Evolutionary conservation across 2,113 vertebrate genomes (phyloP), one percentile per base, ranked within the genome.

Genomic region (Cololabis saira): DNA sequence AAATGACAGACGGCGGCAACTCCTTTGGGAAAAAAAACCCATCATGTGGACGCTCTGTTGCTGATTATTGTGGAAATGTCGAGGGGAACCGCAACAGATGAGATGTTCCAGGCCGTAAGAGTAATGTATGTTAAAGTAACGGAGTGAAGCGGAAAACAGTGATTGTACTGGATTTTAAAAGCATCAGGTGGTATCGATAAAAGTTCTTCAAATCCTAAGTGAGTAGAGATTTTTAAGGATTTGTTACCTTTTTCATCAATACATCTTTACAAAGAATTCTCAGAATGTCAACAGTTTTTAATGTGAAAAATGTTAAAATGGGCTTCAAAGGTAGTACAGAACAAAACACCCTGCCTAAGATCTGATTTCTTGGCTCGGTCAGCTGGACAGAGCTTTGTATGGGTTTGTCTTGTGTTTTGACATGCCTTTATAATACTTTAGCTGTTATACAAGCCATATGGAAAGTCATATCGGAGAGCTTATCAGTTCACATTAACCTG

Each of bases 51-150:
- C 56, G 50, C 61, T 41, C 49, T 67, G 64, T 33, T 78, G 66
- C 71, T 79, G 76, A 82, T 71, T 68, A 76, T 67, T 61, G 56
- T 67, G 65, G 65, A 71, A 70, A 69, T 56, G 55, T 84, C 76
- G 57, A 18, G 56, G 68, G 42, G 45, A 81, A 68, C 66, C 70
- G 47, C 73, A 77, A 66, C 58, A 54, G 71, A 81, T 82, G 61
- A 71, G 64, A 84, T n/a, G 40, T 76, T 74, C 74, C 48, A 47
- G 64, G 54, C 51, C 62, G 21, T 60, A 73, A 67, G 53, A 73
- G 70, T 12, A 78, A 63, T 72, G 73, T 47, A 70, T 60, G 60
- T 76, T 70, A n/a, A 66, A 74, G 61, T 68, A 42, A 56, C 30
- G 45, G 3, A 1, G 7, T 18, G 51, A 49, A 76, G 16, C n/a